Conservation (phyloP, 1,140 invertebrate species). For the Philotrypesis tridentata region DNA sequence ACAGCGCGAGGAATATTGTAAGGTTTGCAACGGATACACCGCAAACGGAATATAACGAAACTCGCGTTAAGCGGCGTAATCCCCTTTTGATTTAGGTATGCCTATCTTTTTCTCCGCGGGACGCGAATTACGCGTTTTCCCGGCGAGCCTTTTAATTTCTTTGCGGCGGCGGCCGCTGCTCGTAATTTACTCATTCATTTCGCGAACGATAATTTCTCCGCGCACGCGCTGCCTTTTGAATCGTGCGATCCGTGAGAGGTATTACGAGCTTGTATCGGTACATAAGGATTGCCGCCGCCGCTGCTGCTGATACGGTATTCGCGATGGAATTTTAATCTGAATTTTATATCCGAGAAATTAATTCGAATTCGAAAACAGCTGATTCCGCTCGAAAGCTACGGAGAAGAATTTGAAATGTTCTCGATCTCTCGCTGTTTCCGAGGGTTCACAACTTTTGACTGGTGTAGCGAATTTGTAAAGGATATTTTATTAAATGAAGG, state of each 20-base stretch:
- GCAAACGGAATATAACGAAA: not conserved
- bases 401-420: too few species aligned
- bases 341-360: too few species aligned
- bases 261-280: not conserved
- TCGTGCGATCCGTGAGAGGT: not conserved
- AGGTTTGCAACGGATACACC: too few species aligned
- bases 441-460: too few species aligned
- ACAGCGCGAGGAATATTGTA: too few species aligned
- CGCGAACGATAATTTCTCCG: constrained; percentile 6
- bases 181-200: constrained; percentile 19
- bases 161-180: not conserved
- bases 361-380: too few species aligned
- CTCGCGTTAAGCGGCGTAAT: constrained; percentile 13
- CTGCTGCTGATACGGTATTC: not conserved
- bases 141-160: constrained; percentile 30
- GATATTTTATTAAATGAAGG: too few species aligned
- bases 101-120: not conserved
- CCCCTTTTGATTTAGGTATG: not conserved
- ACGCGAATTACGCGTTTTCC: constrained; percentile 9
- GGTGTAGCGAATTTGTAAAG: too few species aligned
- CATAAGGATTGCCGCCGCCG: not conserved
- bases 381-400: too few species aligned
- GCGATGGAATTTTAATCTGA: constrained; percentile 4
- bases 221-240: constrained; percentile 3
- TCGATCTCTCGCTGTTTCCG: too few species aligned